A percentile compares a stretch with the other conserved stretches of the same genome.
phyloP scores from a whole-genome alignment of 2,113 vertebrate genomes.

The Labeo catla region DNA sequence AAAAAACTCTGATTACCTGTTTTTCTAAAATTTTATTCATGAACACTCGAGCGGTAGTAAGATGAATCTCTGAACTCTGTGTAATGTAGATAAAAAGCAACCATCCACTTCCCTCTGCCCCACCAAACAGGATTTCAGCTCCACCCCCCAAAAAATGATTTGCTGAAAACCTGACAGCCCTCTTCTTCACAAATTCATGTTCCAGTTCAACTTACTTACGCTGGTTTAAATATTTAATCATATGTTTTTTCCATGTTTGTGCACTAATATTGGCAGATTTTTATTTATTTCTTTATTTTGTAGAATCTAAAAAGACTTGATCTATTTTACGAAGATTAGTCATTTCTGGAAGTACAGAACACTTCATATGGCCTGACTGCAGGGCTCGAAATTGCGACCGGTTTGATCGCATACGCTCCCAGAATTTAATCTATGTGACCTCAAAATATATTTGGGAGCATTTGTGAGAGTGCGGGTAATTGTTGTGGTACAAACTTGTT shows the following conservation, averaged over 20 bases:
- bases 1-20: not conserved
- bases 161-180: not conserved
- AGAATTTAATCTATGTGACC: too few relatives aligned
- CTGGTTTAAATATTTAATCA: not conserved
- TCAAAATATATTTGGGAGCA: too few relatives aligned
- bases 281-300: too few relatives aligned
- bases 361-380: too few relatives aligned
- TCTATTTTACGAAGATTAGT: too few relatives aligned
- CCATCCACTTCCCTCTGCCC: not conserved
- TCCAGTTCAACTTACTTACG: not conserved
- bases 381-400: too few relatives aligned
- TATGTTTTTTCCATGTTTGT: not conserved
- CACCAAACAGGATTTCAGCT: not conserved
- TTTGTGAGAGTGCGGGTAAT: too few relatives aligned
- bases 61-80: not conserved
- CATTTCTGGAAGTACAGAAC: too few relatives aligned
- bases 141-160: not conserved
- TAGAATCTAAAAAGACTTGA: too few relatives aligned
- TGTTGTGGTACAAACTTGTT: too few relatives aligned
- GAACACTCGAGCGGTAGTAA: not conserved
- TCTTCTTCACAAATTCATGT: not conserved
- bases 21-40: not conserved
- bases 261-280: not conserved
- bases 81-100: not conserved
- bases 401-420: too few relatives aligned